phyloP scores from a whole-genome alignment of 2,113 vertebrate genomes.

The Pomatorhinus ruficollis region DNA sequence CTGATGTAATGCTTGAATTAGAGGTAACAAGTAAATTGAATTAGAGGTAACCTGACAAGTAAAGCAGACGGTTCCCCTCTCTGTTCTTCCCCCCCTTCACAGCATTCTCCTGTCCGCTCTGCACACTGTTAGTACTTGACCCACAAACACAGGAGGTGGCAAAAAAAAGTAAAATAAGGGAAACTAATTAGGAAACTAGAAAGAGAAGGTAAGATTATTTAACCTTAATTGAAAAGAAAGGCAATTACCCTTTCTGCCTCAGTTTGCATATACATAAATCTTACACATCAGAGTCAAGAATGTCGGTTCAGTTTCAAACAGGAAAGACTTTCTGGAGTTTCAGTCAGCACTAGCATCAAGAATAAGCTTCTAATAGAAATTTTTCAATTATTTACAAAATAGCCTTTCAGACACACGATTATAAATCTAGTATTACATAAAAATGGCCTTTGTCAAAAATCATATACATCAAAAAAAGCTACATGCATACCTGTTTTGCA shows the following conservation, averaged over 20 bases:
- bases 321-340: neutral
- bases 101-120: neutral
- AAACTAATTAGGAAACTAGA: neutral
- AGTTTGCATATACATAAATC: neutral
- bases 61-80: neutral
- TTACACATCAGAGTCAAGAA: neutral
- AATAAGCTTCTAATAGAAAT: neutral
- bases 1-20: neutral
- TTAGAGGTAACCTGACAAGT: neutral
- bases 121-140: neutral
- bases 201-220: neutral
- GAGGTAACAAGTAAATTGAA: neutral
- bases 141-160: neutral
- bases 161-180: neutral
- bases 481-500: slow-evolving; percentile 69
- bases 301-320: neutral
- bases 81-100: neutral
- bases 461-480: neutral
- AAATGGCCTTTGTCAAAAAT: neutral
- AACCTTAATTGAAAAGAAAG: neutral
- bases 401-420: neutral
- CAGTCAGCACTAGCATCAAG: neutral
- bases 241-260: neutral
- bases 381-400: neutral
- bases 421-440: neutral